A percentile compares a stretch with the other conserved stretches of the same genome.
Evolutionary conservation across 2,888 invertebrate species (phyloP).

Genomic region (Apamea anceps): DNA sequence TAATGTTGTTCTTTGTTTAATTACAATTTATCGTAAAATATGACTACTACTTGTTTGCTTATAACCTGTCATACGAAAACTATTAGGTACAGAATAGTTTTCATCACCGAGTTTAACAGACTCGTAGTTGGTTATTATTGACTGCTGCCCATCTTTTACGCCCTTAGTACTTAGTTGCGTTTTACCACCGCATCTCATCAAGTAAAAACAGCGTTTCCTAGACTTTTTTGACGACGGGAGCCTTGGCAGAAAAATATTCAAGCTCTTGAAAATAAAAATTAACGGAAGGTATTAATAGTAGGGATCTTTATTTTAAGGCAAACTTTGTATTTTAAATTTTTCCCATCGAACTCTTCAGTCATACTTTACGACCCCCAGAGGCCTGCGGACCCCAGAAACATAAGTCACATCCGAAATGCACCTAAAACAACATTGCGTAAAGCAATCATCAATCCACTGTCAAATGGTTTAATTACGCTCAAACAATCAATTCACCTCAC

Average conservation of each 20-base stretch:
- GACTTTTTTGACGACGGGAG: neutral
- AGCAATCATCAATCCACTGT: neutral
- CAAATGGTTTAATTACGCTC: constrained; percentile 10
- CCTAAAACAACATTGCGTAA: neutral
- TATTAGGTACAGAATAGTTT: neutral
- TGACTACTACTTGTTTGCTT: neutral
- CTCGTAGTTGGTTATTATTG: neutral
- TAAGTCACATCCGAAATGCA: neutral
- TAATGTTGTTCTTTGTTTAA: constrained; percentile 11
- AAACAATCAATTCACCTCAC: constrained; percentile 22
- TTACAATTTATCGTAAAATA: neutral
- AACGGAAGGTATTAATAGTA: too few relatives aligned
- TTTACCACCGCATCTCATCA: neutral
- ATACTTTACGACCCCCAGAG: neutral
- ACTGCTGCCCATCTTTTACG: neutral
- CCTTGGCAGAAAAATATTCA: neutral
- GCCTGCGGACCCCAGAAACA: neutral
- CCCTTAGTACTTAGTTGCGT: neutral
- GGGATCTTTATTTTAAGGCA: neutral
- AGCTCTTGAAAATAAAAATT: neutral
- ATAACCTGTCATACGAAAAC: neutral
- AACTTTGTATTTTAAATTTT: neutral
- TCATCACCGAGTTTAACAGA: neutral
- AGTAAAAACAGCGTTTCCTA: neutral
- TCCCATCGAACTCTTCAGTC: neutral